Conservation (phyloP, 2,888 invertebrate genomes). For the Phyllotreta cruciferae region DNA sequence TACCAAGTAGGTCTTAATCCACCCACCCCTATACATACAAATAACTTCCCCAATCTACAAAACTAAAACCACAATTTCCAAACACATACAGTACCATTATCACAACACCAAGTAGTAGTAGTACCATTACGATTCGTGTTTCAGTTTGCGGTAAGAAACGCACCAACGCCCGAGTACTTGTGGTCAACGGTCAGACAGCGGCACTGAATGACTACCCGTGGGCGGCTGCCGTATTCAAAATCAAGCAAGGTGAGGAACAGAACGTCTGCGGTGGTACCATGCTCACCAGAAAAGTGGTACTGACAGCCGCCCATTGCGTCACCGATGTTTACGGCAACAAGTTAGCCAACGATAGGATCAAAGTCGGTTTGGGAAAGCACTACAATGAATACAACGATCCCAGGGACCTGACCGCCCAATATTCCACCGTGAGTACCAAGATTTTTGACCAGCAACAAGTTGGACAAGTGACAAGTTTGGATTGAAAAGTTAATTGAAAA, state of each 20-base stretch:
- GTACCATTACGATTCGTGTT: not conserved
- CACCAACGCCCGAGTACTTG: slow-evolving; percentile 11
- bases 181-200: slow-evolving; percentile 22
- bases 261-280: slow-evolving; percentile 37
- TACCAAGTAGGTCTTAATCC: too few relatives aligned
- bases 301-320: slow-evolving; percentile 39
- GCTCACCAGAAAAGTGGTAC: slow-evolving; percentile 26
- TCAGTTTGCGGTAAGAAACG: slow-evolving; percentile 35
- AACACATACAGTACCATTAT: too few relatives aligned
- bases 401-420: slow-evolving; percentile 25
- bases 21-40: too few relatives aligned
- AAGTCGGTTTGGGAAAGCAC: slow-evolving; percentile 33
- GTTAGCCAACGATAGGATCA: slow-evolving; percentile 11
- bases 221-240: slow-evolving; percentile 29
- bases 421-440: slow-evolving; percentile 25
- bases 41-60: too few relatives aligned
- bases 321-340: slow-evolving; percentile 30
- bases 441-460: too few relatives aligned
- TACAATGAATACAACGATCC: slow-evolving; percentile 24
- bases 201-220: slow-evolving; percentile 34
- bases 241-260: slow-evolving; percentile 4
- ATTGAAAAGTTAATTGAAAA: too few relatives aligned
- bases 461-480: too few relatives aligned
- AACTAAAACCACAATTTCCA: too few relatives aligned
- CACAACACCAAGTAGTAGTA: too few relatives aligned